phyloP scores from a whole-genome alignment of 2,113 vertebrate genomes.

The Dolichallabes microphthalmus region DNA sequence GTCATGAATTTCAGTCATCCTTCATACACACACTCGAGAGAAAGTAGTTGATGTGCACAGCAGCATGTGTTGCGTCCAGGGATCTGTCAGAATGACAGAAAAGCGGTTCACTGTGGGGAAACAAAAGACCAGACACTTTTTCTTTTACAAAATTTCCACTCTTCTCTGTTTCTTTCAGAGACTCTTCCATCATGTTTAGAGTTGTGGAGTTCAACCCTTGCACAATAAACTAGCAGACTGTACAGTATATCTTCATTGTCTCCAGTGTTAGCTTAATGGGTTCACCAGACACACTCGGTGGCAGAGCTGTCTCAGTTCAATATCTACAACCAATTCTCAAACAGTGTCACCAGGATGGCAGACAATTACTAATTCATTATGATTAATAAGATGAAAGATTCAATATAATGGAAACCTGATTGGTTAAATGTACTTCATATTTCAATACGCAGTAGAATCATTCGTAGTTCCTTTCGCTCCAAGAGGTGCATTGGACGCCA shows the following conservation, averaged over 20 bases:
- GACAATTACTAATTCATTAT: neutral
- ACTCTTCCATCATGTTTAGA: neutral
- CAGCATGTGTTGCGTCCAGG: neutral
- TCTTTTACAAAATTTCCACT: neutral
- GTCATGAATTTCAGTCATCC: neutral
- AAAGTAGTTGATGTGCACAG: constrained; percentile 17
- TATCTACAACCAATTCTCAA: neutral
- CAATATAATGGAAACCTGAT: neutral
- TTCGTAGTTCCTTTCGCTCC: too few relatives aligned
- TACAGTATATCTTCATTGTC: neutral
- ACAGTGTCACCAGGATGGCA: neutral
- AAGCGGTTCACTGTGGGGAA: neutral
- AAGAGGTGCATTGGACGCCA: too few relatives aligned
- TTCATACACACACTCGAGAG: neutral
- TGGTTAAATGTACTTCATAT: neutral
- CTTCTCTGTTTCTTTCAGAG: neutral
- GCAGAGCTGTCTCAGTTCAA: neutral
- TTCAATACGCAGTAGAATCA: neutral
- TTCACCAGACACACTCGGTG: neutral
- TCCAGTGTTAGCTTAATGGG: neutral
- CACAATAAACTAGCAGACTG: neutral
- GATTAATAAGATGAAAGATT: neutral
- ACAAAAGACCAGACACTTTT: constrained; percentile 36
- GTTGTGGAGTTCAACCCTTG: neutral
- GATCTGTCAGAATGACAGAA: neutral